Evolutionary conservation across 1,140 invertebrate genomes (phyloP).

Genomic region (Arctopsyche grandis): DNA sequence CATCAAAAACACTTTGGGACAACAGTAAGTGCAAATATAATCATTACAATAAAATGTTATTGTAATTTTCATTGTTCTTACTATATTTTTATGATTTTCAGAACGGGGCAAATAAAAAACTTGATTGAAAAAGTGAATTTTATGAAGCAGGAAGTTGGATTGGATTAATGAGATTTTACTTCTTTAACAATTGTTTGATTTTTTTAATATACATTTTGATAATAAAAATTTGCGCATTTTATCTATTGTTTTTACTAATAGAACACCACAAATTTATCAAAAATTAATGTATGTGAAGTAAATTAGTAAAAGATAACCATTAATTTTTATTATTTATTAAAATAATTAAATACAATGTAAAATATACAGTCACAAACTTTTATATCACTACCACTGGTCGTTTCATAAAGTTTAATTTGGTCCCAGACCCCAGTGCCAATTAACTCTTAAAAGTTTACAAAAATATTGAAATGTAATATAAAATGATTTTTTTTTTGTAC

Average conservation of each 20-base stretch:
- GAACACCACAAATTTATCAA: too few relatives aligned
- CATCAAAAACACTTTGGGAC: conserved; percentile 65
- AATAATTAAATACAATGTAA: background rate
- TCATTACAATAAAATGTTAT: conserved; percentile 16
- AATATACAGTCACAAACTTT: background rate
- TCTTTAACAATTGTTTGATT: background rate
- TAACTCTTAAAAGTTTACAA: too few relatives aligned
- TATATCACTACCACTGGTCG: background rate
- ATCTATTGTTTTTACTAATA: too few relatives aligned
- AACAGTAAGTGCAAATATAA: conserved; percentile 63
- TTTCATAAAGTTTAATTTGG: too few relatives aligned
- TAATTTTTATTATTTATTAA: too few relatives aligned
- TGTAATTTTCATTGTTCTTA: conserved; percentile 32
- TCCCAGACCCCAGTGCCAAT: too few relatives aligned
- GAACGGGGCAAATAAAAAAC: conserved; percentile 57
- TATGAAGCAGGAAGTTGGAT: conserved; percentile 33
- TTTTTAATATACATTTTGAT: background rate
- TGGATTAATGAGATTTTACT: background rate
- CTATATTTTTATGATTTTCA: conserved; percentile 57
- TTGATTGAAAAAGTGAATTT: conserved; percentile 58
- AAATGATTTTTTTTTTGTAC: too few relatives aligned
- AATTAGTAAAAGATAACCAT: too few relatives aligned
- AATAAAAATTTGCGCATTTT: background rate
- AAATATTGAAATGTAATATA: too few relatives aligned
- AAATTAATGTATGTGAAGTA: too few relatives aligned